Evolutionary conservation across 2,888 invertebrate genomes (phyloP).

Genomic region (Notodonta dromedarius): DNA sequence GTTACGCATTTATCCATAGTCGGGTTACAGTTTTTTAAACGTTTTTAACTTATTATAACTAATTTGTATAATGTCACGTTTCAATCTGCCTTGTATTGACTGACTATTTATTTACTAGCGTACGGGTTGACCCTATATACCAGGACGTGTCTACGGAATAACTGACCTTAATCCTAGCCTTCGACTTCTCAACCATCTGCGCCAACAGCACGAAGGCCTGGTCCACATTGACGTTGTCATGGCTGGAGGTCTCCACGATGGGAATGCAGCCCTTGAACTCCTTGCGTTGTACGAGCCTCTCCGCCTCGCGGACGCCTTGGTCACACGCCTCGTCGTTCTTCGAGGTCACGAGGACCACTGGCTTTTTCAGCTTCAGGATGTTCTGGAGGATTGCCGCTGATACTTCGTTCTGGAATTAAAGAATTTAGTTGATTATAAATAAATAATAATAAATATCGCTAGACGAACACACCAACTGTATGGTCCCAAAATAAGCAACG

Average conservation of each 20-base stretch:
- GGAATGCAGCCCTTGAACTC: conserved; percentile 96
- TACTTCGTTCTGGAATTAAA: conserved; percentile 85
- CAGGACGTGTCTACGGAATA: too few species aligned
- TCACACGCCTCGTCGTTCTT: conserved; percentile 98
- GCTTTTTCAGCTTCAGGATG: conserved; percentile 96
- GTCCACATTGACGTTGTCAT: conserved; percentile 98
- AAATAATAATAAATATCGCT: too few species aligned
- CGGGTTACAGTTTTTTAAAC: too few species aligned
- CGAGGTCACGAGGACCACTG: conserved; percentile 96
- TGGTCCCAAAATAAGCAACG: too few species aligned
- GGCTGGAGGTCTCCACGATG: conserved; percentile 97
- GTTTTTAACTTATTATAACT: too few species aligned
- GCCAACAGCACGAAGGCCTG: conserved; percentile 95
- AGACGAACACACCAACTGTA: too few species aligned
- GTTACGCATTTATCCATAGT: too few species aligned
- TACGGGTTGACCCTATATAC: too few species aligned
- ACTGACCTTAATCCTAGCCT: conserved; percentile 86
- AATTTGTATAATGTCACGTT: too few species aligned
- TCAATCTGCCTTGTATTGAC: too few species aligned
- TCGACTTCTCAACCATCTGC: conserved; percentile 96
- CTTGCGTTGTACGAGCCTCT: conserved; percentile 92
- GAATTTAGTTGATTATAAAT: not conserved
- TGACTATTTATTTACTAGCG: too few species aligned
- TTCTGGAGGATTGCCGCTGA: conserved; percentile 93
- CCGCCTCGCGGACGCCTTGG: conserved; percentile 94